A percentile compares a stretch with the other conserved stretches of the same genome.
Conservation (phyloP, 2,113 vertebrate species). For the Mystacornis crossleyi region DNA sequence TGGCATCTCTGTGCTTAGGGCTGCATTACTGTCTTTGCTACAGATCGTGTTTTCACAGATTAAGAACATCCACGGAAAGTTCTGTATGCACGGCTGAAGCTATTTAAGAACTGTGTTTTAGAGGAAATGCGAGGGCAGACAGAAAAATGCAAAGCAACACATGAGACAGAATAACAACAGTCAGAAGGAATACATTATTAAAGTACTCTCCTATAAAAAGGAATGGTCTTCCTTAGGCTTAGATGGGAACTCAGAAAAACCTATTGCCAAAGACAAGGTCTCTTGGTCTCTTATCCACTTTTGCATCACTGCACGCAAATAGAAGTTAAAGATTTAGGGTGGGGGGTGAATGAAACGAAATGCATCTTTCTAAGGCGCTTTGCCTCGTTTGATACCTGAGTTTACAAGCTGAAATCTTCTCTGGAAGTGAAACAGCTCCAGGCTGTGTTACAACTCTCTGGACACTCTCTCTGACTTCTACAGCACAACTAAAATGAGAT, state of each 20-base stretch:
- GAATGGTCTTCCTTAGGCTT: background rate
- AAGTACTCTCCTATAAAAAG: background rate
- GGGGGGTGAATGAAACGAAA: background rate
- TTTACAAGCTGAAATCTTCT: background rate
- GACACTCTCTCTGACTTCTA: background rate
- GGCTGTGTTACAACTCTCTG: background rate
- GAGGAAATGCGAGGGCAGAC: background rate
- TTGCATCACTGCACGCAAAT: background rate
- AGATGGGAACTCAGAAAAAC: background rate
- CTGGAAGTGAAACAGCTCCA: background rate
- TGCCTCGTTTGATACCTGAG: background rate
- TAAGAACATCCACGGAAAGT: constrained; percentile 32
- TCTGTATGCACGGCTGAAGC: background rate
- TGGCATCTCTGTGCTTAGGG: background rate
- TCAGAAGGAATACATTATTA: background rate
- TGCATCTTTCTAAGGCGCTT: background rate
- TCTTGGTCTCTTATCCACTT: background rate
- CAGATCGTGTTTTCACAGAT: constrained; percentile 19
- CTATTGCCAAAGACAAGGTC: background rate
- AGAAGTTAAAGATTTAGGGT: background rate
- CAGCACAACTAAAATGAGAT: background rate
- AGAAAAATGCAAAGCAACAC: background rate
- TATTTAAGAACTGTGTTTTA: background rate
- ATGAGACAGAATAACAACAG: background rate
- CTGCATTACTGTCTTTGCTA: constrained; percentile 6